Percentiles rank a stretch among this genome's conserved stretches.
Conservation (phyloP, 2,888 invertebrate genomes). For the Leptinotarsa rubiginosa region DNA sequence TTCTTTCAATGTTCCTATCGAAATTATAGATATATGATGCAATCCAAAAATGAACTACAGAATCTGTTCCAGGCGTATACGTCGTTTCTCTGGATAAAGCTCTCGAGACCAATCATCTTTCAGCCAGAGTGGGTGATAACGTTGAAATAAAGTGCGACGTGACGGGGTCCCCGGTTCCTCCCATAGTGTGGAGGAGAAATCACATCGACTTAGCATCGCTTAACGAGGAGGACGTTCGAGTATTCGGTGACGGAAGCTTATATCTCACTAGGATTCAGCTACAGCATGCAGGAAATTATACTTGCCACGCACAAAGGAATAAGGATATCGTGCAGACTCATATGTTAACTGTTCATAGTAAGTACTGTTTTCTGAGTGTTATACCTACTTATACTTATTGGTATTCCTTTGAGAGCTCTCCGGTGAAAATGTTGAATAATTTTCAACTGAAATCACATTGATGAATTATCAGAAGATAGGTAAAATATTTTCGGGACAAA, state of each 20-base stretch:
- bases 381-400: not conserved
- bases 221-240: slow-evolving; percentile 74
- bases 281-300: slow-evolving; percentile 82
- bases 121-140: slow-evolving; percentile 80
- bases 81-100: slow-evolving; percentile 79
- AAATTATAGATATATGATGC: slow-evolving; percentile 3
- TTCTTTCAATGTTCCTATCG: not conserved
- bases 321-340: slow-evolving; percentile 81
- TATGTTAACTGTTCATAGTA: slow-evolving; percentile 79
- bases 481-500: too few relatives aligned
- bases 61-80: slow-evolving; percentile 71
- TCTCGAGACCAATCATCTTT: slow-evolving; percentile 76
- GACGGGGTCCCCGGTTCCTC: slow-evolving; percentile 76
- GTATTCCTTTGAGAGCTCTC: too few relatives aligned
- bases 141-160: slow-evolving; percentile 84
- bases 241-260: slow-evolving; percentile 80
- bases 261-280: slow-evolving; percentile 79
- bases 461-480: too few relatives aligned
- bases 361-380: slow-evolving; percentile 57
- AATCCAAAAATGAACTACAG: slow-evolving; percentile 21
- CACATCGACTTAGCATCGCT: slow-evolving; percentile 73
- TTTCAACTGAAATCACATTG: too few relatives aligned
- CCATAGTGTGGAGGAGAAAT: slow-evolving; percentile 79
- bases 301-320: slow-evolving; percentile 79
- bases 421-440: too few relatives aligned